Evolutionary conservation across 2,888 invertebrate genomes (phyloP), one percentile per base, ranked within the genome.

Genomic region (Dioctria linearis): DNA sequence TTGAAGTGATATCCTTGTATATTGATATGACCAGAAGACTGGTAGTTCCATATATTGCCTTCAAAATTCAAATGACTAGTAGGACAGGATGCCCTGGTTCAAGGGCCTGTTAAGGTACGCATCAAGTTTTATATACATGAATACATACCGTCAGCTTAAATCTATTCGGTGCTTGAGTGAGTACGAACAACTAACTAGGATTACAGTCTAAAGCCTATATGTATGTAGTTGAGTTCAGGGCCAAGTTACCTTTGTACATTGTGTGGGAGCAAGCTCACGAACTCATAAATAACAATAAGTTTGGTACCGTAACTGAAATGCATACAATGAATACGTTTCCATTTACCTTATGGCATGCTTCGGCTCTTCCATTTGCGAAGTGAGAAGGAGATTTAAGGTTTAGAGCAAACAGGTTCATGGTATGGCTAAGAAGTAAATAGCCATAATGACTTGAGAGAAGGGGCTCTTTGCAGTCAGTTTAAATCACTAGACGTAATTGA

Each of bases 281-380:
- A 25, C 61, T 61, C 61, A 61, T 61, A 61, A 61, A 4, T 61
- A 61, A 61, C 61, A 61, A 61, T 61, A 61, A 61, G 6, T 61
- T 61, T 39, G 11, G 11, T 61, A 25, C 61, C 61, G 61, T 61
- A 61, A 61, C 61, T 61, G 61, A 61, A 61, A 39, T 61, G 61
- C 61, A 61, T 61, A 61, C 25, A 25, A 61, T 25, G 11, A 25
- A 61, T 40, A 61, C 25, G 61, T 61, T 39, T 61, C 61, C 61
- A 11, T 61, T 39, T 61, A 39, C 61, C 3, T 39, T 39, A 25
- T 39, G 39, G 39, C 61, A 25, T 61, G 39, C 25, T 6, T 25
- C 25, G 39, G 6, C 25, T 4, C 61, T 39, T 61, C 39, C 2
- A 37, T 3, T 61, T 37, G n/a, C 5, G 11, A 61, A 61, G 25